Evolutionary conservation across 2,888 invertebrate genomes (phyloP).

Genomic region (Rhagonycha fulva): DNA sequence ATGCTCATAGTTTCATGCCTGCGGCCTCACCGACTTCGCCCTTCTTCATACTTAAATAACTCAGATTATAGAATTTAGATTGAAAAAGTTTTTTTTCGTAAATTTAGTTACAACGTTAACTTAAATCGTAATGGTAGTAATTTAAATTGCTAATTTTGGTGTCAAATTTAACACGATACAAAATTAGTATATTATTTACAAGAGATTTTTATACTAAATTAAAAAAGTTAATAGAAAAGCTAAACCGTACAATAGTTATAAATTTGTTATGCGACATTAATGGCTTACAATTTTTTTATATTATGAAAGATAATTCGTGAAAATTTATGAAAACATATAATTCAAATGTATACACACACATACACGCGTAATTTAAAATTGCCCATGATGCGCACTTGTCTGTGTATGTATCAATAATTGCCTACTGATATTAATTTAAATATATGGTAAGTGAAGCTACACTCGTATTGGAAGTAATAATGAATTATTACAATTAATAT

Average conservation of each 20-base stretch:
- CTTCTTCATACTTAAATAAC: not conserved
- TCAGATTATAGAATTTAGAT: too few species aligned
- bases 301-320: not conserved
- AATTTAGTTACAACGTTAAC: not conserved
- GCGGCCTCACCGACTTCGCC: not conserved
- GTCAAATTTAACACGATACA: not conserved
- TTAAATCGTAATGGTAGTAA: not conserved
- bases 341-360: not conserved
- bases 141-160: not conserved
- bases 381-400: not conserved
- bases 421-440: not conserved
- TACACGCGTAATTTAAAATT: not conserved
- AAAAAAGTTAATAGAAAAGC: not conserved
- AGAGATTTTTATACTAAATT: conserved; percentile 1
- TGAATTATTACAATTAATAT: conserved; percentile 4
- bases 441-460: not conserved
- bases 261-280: not conserved
- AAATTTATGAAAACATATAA: not conserved
- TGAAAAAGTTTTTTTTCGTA: not conserved
- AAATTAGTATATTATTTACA: not conserved
- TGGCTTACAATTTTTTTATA: not conserved
- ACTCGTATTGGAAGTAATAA: not conserved
- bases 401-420: not conserved
- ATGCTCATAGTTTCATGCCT: not conserved
- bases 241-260: not conserved